Percentiles rank a stretch among this genome's conserved stretches.
These are phyloP conservation scores for Dreissena rostriformis DNA, from an alignment of 1,140 invertebrate genomes.

Conservation along the genomic window DNA sequence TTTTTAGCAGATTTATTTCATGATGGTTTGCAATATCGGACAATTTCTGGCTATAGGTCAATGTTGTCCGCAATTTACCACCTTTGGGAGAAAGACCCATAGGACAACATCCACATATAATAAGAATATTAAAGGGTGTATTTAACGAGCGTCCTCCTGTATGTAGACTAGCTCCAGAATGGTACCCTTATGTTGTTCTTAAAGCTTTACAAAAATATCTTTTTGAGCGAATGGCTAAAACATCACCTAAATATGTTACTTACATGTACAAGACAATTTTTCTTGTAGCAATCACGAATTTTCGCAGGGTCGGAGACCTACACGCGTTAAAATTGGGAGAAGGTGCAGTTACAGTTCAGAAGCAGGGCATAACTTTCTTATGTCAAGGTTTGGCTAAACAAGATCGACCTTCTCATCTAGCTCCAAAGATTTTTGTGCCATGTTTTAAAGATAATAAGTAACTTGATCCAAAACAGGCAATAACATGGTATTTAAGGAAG, in stretches of 20 bases:
- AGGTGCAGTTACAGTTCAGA: conserved; percentile 13
- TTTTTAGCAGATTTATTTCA: conserved; percentile 31
- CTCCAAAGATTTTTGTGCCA: conserved; percentile 37
- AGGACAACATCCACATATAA: conserved; percentile 37
- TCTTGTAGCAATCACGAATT: conserved; percentile 29
- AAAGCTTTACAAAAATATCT: background rate
- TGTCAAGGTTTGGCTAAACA: conserved; percentile 27
- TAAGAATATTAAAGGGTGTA: conserved; percentile 9
- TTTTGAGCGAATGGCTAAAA: background rate
- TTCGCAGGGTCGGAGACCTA: conserved; percentile 6
- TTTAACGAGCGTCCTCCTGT: conserved; percentile 42
- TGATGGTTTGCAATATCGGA: conserved; percentile 26
- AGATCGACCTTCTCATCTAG: no score
- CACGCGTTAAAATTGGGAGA: conserved; percentile 16
- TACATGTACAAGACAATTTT: conserved; percentile 14
- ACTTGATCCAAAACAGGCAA: conserved; percentile 8
- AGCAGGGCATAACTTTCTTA: conserved; percentile 16
- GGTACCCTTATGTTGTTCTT: background rate
- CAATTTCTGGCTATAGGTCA: conserved; percentile 37
- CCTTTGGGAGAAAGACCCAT: conserved; percentile 17
- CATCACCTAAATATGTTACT: conserved; percentile 10
- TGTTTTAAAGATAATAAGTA: conserved; percentile 9
- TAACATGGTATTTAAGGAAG: conserved; percentile 4
- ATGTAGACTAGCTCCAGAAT: conserved; percentile 1
- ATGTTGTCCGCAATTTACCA: conserved; percentile 46